A percentile compares a stretch with the other conserved stretches of the same genome.
Conservation (phyloP, 2,888 invertebrate genomes). For the Geotrupes spiniger region DNA sequence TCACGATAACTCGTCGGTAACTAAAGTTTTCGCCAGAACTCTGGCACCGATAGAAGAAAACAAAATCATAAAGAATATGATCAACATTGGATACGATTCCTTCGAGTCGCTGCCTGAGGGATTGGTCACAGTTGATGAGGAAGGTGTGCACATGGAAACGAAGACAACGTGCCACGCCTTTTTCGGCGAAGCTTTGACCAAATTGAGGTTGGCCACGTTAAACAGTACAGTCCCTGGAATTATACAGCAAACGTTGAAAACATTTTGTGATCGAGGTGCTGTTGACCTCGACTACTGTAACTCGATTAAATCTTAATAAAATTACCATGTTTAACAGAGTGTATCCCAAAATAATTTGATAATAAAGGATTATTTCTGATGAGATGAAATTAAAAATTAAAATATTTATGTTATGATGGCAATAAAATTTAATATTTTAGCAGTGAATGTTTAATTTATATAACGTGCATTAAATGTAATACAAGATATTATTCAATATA, state of each 20-base stretch:
- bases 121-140: slow-evolving; percentile 44
- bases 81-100: slow-evolving; percentile 27
- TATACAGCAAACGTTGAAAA: slow-evolving; percentile 36
- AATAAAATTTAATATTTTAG: too few relatives aligned
- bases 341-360: too few relatives aligned
- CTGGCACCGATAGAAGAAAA: slow-evolving; percentile 10
- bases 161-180: slow-evolving; percentile 50
- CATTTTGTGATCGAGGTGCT: slow-evolving; percentile 41
- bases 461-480: too few relatives aligned
- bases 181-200: slow-evolving; percentile 45
- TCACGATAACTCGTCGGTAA: slow-evolving; percentile 8
- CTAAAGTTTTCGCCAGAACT: slow-evolving; percentile 1
- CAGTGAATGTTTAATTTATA: too few relatives aligned
- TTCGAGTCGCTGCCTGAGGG: slow-evolving; percentile 38
- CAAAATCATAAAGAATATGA: slow-evolving; percentile 22
- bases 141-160: slow-evolving; percentile 46
- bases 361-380: too few relatives aligned
- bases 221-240: slow-evolving; percentile 30
- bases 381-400: too few relatives aligned
- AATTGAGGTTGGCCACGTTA: slow-evolving; percentile 31
- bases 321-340: too few relatives aligned
- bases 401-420: too few relatives aligned
- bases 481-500: slow-evolving; percentile 26
- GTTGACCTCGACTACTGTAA: slow-evolving; percentile 39
- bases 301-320: slow-evolving; percentile 5